phyloP scores from a whole-genome alignment of 2,888 invertebrate genomes.

The Zele albiditarsus region DNA sequence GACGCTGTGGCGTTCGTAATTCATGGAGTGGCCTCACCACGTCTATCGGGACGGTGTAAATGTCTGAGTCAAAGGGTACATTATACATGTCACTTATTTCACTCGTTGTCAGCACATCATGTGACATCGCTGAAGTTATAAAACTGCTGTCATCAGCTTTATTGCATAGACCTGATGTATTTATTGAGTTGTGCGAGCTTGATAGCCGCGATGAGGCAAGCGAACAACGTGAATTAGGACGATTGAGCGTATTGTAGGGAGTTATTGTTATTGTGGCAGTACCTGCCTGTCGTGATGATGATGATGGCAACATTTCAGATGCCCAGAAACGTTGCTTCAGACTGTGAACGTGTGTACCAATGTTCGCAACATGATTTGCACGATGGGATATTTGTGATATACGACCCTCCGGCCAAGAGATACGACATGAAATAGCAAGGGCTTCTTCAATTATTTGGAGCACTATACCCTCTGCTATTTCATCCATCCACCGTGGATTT shows the following conservation, averaged over 20 bases:
- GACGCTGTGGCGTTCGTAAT: slow-evolving; percentile 72
- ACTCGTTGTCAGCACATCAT: slow-evolving; percentile 85
- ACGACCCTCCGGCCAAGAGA: slow-evolving; percentile 70
- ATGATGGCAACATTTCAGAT: slow-evolving; percentile 77
- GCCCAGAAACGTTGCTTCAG: slow-evolving; percentile 73
- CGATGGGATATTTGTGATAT: slow-evolving; percentile 60
- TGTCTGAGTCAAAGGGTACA: slow-evolving; percentile 91
- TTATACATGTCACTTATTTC: slow-evolving; percentile 88
- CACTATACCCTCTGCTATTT: slow-evolving; percentile 73
- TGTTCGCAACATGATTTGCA: slow-evolving; percentile 42
- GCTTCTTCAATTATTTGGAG: slow-evolving; percentile 74
- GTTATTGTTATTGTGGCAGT: slow-evolving; percentile 67
- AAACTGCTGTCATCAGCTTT: slow-evolving; percentile 89
- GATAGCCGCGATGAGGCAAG: slow-evolving; percentile 85
- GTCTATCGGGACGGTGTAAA: slow-evolving; percentile 90
- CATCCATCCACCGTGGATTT: slow-evolving; percentile 66
- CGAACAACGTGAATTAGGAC: slow-evolving; percentile 86
- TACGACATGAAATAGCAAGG: slow-evolving; percentile 72
- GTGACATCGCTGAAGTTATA: slow-evolving; percentile 91
- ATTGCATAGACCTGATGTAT: slow-evolving; percentile 77
- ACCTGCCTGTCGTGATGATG: slow-evolving; percentile 68
- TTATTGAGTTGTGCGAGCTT: slow-evolving; percentile 86
- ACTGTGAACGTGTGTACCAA: slow-evolving; percentile 45
- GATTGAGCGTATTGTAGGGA: slow-evolving; percentile 70
- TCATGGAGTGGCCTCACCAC: slow-evolving; percentile 79